Base-by-base conservation (phyloP, 2,113 vertebrate genomes). In the Lutjanus erythropterus region DNA sequence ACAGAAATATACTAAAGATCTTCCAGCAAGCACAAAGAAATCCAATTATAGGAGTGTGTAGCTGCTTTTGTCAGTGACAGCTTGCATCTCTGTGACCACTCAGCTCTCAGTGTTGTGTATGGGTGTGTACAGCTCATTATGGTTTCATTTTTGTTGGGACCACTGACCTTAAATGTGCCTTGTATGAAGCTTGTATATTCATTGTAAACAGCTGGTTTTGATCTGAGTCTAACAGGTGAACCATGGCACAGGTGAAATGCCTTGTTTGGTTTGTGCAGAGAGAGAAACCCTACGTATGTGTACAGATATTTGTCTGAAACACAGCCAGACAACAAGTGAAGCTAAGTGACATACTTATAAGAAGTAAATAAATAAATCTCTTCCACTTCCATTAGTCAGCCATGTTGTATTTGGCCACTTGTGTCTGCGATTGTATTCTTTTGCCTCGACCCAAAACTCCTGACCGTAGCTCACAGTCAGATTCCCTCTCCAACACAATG, bases 1-100 rank as follows among this genome's bases (percentile, higher is more conserved):
- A 71, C 33, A 58, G 31, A 71, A 71, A 73, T 60, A 71, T 56
- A 49, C 11, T 25, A 49, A 71, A 56, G 33, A 77, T 77, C 52
- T 59, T 35, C 35, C 27, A 35, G 50, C 27, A 27, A 56, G 49
- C 37, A 65, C 61, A 75, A 58, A 35, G 58, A 75, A 78, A 75
- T 75, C 41, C 55, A 69, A 62, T 84, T 69, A 78, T n/a, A 29
- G 44, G 14, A 5, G 31, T 58, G 49, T 70, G 53, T 23, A 31
- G 64, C 29, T 53, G 64, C 52, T 42, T 76, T 50, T 71, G 73
- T 77, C 46, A 53, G 29, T 19, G 31, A 59, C 46, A 56, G 50
- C 59, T 11, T n/a, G 59, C 50, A 42, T 52, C n/a, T 23, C 15
- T 23, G 55, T 12, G 0, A 35, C 25, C 27, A 21, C 33, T 9